Evolutionary conservation across 2,113 vertebrate genomes (phyloP), one percentile per base, ranked within the genome.

Genomic region (Perca schrenkii): DNA sequence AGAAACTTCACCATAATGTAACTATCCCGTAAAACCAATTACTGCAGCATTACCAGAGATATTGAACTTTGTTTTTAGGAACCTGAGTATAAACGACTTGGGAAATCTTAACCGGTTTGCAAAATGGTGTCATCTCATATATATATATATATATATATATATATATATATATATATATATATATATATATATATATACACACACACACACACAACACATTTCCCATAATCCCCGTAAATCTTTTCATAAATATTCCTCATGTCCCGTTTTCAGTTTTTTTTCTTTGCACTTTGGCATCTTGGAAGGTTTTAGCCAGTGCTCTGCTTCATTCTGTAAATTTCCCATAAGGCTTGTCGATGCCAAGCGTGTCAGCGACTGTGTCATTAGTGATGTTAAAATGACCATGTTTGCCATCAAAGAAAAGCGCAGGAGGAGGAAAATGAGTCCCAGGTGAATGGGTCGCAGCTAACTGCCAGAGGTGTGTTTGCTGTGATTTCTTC

Each of bases 371-470:
- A 25, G 4, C 0, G 28, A 14, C 49, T 7, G 31, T 15, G n/a
- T 52, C 15, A 22, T 54, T 36, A 16, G 21, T 10, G 6, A 68
- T 57, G 74, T 68, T 69, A 61, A 71, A 86, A 67, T 56, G 34
- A 4, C 57, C 31, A n/a, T 43, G 31, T 64, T 71, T 46, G 40
- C 67, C 17, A 2, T 40, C 34, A 28, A 53, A 57, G 57, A 28
- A 31, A 6, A 3, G 2, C 11, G 2, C 56, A 60, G 31, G 50
- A 10, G 40, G 14, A 52, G 12, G 25, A 43, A 68, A 73, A 81
- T 53, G 31, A 61, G 68, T 70, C 74, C 62, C 68, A 64, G 57
- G 47, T 62, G 82, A 43, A 61, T 4, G 21, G 21, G 61, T 47
- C 8, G 28, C 52, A 28, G 53, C 54, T 52, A 47, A 19, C 16